Conservation (phyloP, 2,113 vertebrate genomes). For the Canis aureus region DNA sequence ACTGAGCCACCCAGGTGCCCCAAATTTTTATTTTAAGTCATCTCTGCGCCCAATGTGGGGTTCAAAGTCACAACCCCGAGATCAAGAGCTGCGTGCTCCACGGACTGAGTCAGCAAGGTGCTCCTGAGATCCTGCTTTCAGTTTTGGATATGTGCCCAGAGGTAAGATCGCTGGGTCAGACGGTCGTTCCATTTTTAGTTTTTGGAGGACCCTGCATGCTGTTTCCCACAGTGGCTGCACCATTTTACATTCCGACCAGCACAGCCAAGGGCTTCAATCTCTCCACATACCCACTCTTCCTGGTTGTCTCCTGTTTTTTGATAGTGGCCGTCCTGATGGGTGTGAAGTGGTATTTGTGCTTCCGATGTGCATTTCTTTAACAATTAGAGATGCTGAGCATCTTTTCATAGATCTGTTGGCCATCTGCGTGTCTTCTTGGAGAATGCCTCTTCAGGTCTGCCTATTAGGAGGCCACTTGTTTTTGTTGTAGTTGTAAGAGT, state of each 20-base stretch:
- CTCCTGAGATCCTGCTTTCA: background rate
- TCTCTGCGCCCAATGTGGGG: background rate
- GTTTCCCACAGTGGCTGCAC: background rate
- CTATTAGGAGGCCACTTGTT: background rate
- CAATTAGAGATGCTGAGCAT: background rate
- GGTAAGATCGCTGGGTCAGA: background rate
- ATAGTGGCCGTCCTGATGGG: background rate
- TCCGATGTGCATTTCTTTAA: background rate
- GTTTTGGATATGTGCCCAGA: background rate
- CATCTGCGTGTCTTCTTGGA: background rate
- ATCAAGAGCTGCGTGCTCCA: no score
- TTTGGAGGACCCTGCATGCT: background rate
- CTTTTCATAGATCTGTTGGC: fast-evolving
- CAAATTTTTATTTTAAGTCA: no score
- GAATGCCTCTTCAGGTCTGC: background rate
- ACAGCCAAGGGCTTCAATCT: fast-evolving
- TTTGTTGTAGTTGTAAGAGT: background rate
- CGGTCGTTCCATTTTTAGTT: background rate
- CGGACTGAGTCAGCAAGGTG: background rate
- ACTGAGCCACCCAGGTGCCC: background rate
- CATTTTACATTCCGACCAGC: background rate
- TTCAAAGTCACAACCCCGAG: background rate
- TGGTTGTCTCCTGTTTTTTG: background rate
- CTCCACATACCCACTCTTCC: fast-evolving
- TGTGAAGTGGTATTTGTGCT: background rate